Base-by-base conservation (phyloP, 2,888 invertebrate species). In the Drosophila vallismaia region DNA sequence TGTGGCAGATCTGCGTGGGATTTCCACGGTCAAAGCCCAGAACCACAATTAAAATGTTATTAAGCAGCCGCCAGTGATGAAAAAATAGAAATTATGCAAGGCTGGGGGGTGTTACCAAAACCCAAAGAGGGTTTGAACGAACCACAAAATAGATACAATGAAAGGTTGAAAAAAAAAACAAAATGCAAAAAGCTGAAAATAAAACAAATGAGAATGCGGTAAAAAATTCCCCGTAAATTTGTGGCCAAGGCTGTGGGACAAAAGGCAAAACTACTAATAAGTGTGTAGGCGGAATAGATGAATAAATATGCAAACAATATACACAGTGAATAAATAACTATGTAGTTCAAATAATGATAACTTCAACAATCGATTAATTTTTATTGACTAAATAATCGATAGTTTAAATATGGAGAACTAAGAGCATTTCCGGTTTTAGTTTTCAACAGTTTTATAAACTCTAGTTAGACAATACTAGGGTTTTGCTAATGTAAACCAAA, bases 11-110 rank as follows among this genome's bases (percentile, higher is more conserved):
- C 62, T 76, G 64, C 77, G 79, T 64, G 62, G 76, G 76, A 55
- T 60, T 59, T 77, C 56, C 53, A 58, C 64, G 79, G 78, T 79
- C 82, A 87, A 84, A 84, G 82, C 82, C 85, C 85, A 73, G 71
- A 87, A 81, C 87, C 79, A 87, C 87, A 83, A 83, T 83, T 83
- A 83, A 87, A 83, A 83, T 71, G 82, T 83, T 83, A 83, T 83
- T 87, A 85, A 85, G 87, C 87, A 77, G 49, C 76, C 72, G 72
- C 44, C 62, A 42, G 40, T 19, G 28, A 33, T 46, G 33, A 29
- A 55, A 66, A 55, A 50, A 57, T 51, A 38, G 29, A 79, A 84
- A 78, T 84, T 84, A 78, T 82, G 87, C 87, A 67, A 66, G 71
- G 77, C 70, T 71, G 59, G 58, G 19, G n/a, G 36, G 53, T 44